Evolutionary conservation across 2,888 invertebrate genomes (phyloP).

Genomic region (Empis livida): DNA sequence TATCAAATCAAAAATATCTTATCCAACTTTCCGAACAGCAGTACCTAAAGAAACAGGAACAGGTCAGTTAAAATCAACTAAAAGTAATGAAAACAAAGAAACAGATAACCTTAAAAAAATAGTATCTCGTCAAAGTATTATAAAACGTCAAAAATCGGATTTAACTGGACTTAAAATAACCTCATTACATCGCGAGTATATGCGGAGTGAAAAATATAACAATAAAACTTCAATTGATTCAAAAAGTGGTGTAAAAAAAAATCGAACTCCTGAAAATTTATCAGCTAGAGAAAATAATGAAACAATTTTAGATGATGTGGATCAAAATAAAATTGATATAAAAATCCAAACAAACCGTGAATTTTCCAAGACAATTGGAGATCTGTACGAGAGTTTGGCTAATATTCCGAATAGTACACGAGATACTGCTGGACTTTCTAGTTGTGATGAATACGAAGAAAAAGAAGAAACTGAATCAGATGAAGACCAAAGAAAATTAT

Average conservation of each 20-base stretch:
- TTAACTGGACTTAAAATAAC: slow-evolving; percentile 45
- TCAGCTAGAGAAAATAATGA: slow-evolving; percentile 5
- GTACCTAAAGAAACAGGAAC: not conserved
- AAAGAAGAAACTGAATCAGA: slow-evolving; percentile 43
- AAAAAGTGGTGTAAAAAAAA: not conserved
- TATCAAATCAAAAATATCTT: slow-evolving; percentile 32
- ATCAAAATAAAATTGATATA: slow-evolving; percentile 31
- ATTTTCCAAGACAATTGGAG: slow-evolving; percentile 34
- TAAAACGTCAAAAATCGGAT: slow-evolving; percentile 46
- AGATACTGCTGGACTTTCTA: slow-evolving; percentile 21
- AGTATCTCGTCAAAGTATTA: slow-evolving; percentile 20
- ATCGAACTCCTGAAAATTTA: not conserved
- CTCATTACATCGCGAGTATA: slow-evolving; percentile 33
- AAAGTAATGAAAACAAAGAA: not conserved
- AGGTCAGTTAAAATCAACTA: slow-evolving; percentile 1
- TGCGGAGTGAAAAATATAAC: slow-evolving; percentile 32
- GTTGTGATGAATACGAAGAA: slow-evolving; percentile 43
- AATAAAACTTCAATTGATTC: not conserved
- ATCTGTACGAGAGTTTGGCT: slow-evolving; percentile 29
- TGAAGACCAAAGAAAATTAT: slow-evolving; percentile 58
- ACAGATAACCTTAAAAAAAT: not conserved
- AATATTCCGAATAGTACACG: slow-evolving; percentile 17
- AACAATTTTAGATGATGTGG: slow-evolving; percentile 11
- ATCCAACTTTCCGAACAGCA: slow-evolving; percentile 22
- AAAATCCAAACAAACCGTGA: slow-evolving; percentile 35